Conservation (phyloP, 2,113 vertebrate species). For the Xenopus tropicalis region UCB_Xtro_10.0 CM004443.2:36929001-36929500, state of each 20-base stretch:
- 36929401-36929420: too few species aligned
- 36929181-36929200: slow-evolving; percentile 23
- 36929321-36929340: too few species aligned
- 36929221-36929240: slow-evolving; percentile 44
- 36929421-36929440: too few species aligned
- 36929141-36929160: slow-evolving; percentile 3
- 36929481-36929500: too few species aligned
- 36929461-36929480: too few species aligned
- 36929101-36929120: slow-evolving; percentile 6
- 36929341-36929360: too few species aligned
- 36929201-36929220: slow-evolving; percentile 44
- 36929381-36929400: too few species aligned
- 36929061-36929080: slow-evolving; percentile 17
- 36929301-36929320: too few species aligned
- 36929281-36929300: too few species aligned
- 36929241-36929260: not conserved
- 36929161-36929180: not conserved
- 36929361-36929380: too few species aligned
- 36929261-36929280: too few species aligned
- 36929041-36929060: slow-evolving; percentile 2
- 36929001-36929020: not conserved
- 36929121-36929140: slow-evolving; percentile 6
- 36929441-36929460: too few species aligned
- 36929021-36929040: not conserved
- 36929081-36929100: not conserved